A percentile compares a stretch with the other conserved stretches of the same genome.
Evolutionary conservation across 2,797 vertebrate genomes (phyloP).

Genomic region (Rhabdomys pumilio): DNA sequence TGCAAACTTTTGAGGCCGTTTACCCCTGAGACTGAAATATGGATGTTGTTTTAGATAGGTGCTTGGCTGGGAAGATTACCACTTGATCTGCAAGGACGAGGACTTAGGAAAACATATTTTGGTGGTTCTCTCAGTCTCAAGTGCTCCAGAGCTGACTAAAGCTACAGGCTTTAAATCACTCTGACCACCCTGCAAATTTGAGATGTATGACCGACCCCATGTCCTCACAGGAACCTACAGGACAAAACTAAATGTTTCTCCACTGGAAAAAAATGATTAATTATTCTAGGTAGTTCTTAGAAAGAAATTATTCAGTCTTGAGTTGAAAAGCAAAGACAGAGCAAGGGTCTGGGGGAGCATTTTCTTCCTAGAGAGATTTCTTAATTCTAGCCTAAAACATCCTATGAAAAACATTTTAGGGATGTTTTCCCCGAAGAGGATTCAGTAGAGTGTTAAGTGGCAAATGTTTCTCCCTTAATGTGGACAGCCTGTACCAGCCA

Average conservation of each 20-base stretch:
- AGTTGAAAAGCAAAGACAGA: neutral
- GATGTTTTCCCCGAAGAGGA: neutral
- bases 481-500: slow-evolving; percentile 58
- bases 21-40: slow-evolving; percentile 75
- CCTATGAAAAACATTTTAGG: slow-evolving; percentile 62
- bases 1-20: slow-evolving; percentile 64
- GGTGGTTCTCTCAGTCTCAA: slow-evolving; percentile 31
- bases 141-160: slow-evolving; percentile 20
- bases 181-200: slow-evolving; percentile 8
- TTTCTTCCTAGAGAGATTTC: slow-evolving; percentile 73
- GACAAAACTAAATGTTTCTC: slow-evolving; percentile 30
- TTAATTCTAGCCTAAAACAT: slow-evolving; percentile 28
- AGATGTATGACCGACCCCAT: slow-evolving; percentile 18
- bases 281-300: slow-evolving; percentile 60
- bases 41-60: slow-evolving; percentile 79
- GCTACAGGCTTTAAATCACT: slow-evolving; percentile 55
- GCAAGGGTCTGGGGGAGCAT: neutral
- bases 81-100: slow-evolving; percentile 62
- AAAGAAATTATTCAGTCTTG: slow-evolving; percentile 51
- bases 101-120: slow-evolving; percentile 68
- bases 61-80: slow-evolving; percentile 60
- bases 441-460: slow-evolving; percentile 52
- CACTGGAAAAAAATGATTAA: slow-evolving; percentile 13
- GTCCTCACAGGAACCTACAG: slow-evolving; percentile 28
- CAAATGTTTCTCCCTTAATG: neutral